phyloP scores from a whole-genome alignment of 1,140 invertebrate species.

The Aphis craccivora region DNA sequence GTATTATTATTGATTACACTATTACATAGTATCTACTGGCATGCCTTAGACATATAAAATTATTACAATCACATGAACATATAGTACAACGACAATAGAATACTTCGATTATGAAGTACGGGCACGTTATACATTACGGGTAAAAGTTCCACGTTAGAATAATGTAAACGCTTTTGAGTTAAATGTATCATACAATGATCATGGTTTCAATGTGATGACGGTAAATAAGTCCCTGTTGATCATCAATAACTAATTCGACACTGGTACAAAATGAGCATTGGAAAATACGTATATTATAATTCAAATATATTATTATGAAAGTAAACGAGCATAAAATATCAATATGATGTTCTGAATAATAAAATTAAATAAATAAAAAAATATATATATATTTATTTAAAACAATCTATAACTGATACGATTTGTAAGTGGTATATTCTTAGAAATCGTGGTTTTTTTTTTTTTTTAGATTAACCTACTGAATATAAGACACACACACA shows the following conservation, averaged over 20 bases:
- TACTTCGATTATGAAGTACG: background rate
- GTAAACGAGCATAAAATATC: background rate
- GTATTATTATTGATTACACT: background rate
- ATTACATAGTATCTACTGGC: background rate
- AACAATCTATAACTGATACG: background rate
- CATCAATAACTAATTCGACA: background rate
- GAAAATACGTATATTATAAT: background rate
- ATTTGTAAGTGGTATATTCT: background rate
- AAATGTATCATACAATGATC: background rate
- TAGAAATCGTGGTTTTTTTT: no score
- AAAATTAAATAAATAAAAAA: background rate
- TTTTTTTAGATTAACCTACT: background rate
- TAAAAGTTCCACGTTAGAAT: background rate
- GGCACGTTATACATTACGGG: background rate
- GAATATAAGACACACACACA: background rate
- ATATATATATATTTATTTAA: background rate
- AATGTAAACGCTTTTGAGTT: background rate
- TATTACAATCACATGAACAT: background rate
- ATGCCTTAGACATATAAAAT: background rate
- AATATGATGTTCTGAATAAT: background rate
- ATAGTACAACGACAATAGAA: background rate
- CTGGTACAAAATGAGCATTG: background rate
- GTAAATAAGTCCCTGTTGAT: background rate
- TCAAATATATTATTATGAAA: background rate
- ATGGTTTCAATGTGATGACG: background rate